Percentiles rank a stretch among this genome's conserved stretches.
Evolutionary conservation across 2,113 vertebrate genomes (phyloP).

Genomic region (Hippocampus abdominalis): DNA sequence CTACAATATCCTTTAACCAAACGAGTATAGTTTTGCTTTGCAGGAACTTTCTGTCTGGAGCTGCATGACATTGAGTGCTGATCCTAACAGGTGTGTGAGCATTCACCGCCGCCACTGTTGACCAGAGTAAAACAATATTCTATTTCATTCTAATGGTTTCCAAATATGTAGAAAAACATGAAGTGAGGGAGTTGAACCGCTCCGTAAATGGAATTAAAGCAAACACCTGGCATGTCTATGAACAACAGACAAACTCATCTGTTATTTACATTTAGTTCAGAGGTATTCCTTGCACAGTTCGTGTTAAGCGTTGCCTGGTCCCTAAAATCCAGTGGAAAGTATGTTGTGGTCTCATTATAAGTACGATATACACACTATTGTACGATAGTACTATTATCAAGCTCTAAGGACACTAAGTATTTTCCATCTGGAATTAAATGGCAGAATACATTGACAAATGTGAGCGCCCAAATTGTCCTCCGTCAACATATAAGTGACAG

Average conservation of each 20-base stretch:
- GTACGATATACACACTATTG: neutral
- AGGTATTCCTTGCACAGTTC: slow-evolving; percentile 10
- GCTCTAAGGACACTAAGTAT: neutral
- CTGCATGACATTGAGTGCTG: slow-evolving; percentile 13
- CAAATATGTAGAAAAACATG: slow-evolving; percentile 30
- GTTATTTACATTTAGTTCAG: slow-evolving; percentile 38
- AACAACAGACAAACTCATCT: slow-evolving; percentile 38
- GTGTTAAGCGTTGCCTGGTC: slow-evolving; percentile 24
- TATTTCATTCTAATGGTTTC: slow-evolving; percentile 51
- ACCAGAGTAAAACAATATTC: slow-evolving; percentile 41
- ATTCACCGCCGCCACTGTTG: slow-evolving; percentile 34
- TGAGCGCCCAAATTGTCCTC: slow-evolving; percentile 4
- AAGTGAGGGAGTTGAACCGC: slow-evolving; percentile 21
- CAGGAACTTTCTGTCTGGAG: slow-evolving; percentile 17
- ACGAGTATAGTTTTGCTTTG: slow-evolving; percentile 19
- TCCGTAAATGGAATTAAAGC: slow-evolving; percentile 36
- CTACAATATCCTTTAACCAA: slow-evolving; percentile 31
- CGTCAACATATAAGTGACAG: slow-evolving; percentile 5
- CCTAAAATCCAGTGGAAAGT: slow-evolving; percentile 23
- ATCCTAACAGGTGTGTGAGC: slow-evolving; percentile 41
- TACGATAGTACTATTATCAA: neutral
- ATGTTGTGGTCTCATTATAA: slow-evolving; percentile 18
- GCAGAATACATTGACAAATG: neutral
- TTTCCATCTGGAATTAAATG: neutral
- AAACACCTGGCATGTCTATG: slow-evolving; percentile 48